Evolutionary conservation across 2,888 invertebrate species (phyloP).

Genomic region (Sesamia inferens): DNA sequence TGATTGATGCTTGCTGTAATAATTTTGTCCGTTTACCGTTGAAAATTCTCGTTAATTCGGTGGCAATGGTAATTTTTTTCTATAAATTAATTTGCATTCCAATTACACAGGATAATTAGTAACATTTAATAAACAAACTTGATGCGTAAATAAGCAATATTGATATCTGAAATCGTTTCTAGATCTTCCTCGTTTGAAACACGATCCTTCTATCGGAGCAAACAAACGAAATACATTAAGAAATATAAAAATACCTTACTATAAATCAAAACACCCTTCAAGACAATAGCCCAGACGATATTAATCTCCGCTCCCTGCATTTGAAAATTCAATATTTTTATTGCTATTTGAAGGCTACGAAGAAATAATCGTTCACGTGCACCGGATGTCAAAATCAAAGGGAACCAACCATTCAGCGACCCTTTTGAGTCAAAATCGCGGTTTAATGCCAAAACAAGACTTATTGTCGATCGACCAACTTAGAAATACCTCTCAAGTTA

Average conservation of each 20-base stretch:
- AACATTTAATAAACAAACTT: constrained; percentile 31
- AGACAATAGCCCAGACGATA: constrained; percentile 63
- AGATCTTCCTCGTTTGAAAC: constrained; percentile 23
- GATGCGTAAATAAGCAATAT: constrained; percentile 25
- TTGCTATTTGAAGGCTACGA: constrained; percentile 71
- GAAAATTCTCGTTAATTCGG: constrained; percentile 31
- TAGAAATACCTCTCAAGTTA: constrained; percentile 42
- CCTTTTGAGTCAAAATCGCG: constrained; percentile 80
- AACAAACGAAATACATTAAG: constrained; percentile 44
- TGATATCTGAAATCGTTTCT: constrained; percentile 9
- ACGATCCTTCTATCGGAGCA: constrained; percentile 28
- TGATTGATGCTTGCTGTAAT: constrained; percentile 34
- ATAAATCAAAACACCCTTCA: constrained; percentile 43
- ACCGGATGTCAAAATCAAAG: constrained; percentile 85
- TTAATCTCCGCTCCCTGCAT: constrained; percentile 60
- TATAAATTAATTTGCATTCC: constrained; percentile 44
- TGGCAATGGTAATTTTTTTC: constrained; percentile 7
- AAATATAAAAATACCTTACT: constrained; percentile 30
- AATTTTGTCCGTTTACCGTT: constrained; percentile 27
- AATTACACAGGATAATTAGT: constrained; percentile 35
- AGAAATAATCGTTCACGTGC: constrained; percentile 82
- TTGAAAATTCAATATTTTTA: constrained; percentile 76
- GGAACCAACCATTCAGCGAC: constrained; percentile 79
- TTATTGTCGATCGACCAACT: constrained; percentile 73
- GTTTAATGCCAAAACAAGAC: constrained; percentile 83